Evolutionary conservation across 1,140 invertebrate species (phyloP).

Genomic region (Sitophilus oryzae): DNA sequence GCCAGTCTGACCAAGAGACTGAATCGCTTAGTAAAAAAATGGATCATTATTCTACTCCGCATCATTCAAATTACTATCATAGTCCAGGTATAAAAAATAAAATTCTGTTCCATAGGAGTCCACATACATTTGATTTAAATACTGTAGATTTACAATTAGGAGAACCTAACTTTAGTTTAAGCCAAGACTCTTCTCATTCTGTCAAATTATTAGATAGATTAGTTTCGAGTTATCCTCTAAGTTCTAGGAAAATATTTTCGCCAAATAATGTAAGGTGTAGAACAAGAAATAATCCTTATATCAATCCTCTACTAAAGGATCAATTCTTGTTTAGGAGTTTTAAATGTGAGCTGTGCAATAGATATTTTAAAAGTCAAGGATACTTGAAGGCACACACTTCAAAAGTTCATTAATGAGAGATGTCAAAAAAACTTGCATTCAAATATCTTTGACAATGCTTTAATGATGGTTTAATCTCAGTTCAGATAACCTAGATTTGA

Average conservation of each 20-base stretch:
- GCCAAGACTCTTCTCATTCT: conserved; percentile 7
- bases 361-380: conserved; percentile 42
- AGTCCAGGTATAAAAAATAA: no score
- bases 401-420: conserved; percentile 33
- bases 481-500: conserved; percentile 2
- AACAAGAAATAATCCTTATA: conserved; percentile 39
- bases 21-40: no score
- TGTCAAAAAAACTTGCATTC: neutral
- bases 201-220: conserved; percentile 28
- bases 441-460: neutral
- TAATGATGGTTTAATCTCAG: no score
- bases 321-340: conserved; percentile 41
- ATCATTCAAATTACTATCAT: no score
- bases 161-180: neutral
- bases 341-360: conserved; percentile 39
- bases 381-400: conserved; percentile 41
- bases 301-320: conserved; percentile 40
- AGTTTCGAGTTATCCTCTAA: conserved; percentile 24
- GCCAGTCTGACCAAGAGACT: conserved; percentile 1
- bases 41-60: no score
- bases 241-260: conserved; percentile 29
- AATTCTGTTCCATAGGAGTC: no score
- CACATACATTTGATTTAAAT: no score
- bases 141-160: neutral
- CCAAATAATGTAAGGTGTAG: conserved; percentile 34